A percentile compares a stretch with the other conserved stretches of the same genome.
These are phyloP conservation scores for Hypomesus transpacificus DNA, from an alignment of 2,113 vertebrate species.

Conservation along the genomic window DNA sequence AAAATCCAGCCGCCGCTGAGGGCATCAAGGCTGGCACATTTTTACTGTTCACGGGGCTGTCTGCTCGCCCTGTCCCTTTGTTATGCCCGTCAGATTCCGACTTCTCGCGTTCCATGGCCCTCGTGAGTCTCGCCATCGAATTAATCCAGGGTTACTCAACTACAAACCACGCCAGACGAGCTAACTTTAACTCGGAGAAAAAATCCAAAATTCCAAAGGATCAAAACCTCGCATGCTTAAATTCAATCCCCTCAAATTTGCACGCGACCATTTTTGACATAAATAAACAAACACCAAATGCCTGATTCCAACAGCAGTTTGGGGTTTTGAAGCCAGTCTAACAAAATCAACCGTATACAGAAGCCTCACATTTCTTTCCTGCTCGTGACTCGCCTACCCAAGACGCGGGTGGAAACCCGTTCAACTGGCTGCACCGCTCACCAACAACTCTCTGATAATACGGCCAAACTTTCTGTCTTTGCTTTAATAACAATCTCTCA, in stretches of 20 bases:
- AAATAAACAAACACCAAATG: background rate
- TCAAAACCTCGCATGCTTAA: slow-evolving; percentile 44
- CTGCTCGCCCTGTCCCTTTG: slow-evolving; percentile 60
- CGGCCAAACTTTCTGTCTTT: slow-evolving; percentile 66
- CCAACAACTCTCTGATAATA: slow-evolving; percentile 68
- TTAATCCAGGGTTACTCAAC: slow-evolving; percentile 49
- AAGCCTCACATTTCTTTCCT: slow-evolving; percentile 33
- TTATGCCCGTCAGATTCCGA: slow-evolving; percentile 67
- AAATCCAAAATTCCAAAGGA: slow-evolving; percentile 45
- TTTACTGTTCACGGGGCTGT: slow-evolving; percentile 59
- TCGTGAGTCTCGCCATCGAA: slow-evolving; percentile 43
- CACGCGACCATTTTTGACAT: slow-evolving; percentile 1
- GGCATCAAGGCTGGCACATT: slow-evolving; percentile 61
- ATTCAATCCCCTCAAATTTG: slow-evolving; percentile 27
- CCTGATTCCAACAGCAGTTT: too few relatives aligned
- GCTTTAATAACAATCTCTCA: slow-evolving; percentile 59
- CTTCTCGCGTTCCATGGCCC: slow-evolving; percentile 60
- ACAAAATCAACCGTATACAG: background rate
- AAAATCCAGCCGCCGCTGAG: slow-evolving; percentile 68
- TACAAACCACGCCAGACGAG: slow-evolving; percentile 45
- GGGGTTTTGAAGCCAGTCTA: background rate
- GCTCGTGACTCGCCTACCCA: slow-evolving; percentile 59
- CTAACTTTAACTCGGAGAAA: slow-evolving; percentile 37
- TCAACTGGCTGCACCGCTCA: slow-evolving; percentile 82
- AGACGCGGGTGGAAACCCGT: slow-evolving; percentile 79